Base-by-base conservation (phyloP, 2,888 invertebrate species). In the Lacanobia wlatinum region DNA sequence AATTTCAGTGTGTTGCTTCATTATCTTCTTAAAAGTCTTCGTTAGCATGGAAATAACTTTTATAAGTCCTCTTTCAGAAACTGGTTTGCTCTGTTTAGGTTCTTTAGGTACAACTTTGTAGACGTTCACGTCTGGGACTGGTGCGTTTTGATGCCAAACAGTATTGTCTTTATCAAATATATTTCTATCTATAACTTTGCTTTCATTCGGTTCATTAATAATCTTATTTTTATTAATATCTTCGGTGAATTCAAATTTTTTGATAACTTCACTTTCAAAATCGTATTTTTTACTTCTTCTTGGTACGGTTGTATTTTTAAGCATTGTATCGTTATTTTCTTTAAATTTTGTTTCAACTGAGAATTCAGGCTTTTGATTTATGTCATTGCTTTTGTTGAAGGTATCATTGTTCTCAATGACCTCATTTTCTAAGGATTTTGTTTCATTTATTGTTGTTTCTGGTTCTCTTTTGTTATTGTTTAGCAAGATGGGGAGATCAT, bases 11-110 rank as follows among this genome's bases (percentile, higher is more conserved):
- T 95, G 95, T 69, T 96, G 95, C 70, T 90, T 94, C 89, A 93
- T 94, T 12, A 95, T 92, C 69, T 93, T 96, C 71, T 94, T 95
- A 53, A 95, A 95, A 0, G 95, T 94, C 76, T 92, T 95, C 0
- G 95, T 93, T 2, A 96, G 78, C 90, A 95, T 93, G 1, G 94
- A 87, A 1, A 96, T 85, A 0, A 96, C 91, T 88, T 94, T 96
- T 0, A 95, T 85, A 1, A 96, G 79, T 10, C 94, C 94, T 87
- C 89, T 91, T 86, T 96, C 95, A 21, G 92, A 90, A 0, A 95
- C 87, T 3, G 90, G 83, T 73, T 91, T 93, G 46, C 82, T 83
- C 65, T 83, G 89, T 21, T 85, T 80, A 2, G 82, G 80, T 71
- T 90, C 90, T 80, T 92, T 92, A 0, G 92, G 90, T 4, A 92